These are phyloP conservation scores for Neelides folsomi DNA, from an alignment of 2,888 invertebrate genomes.

Conservation along the genomic window DNA sequence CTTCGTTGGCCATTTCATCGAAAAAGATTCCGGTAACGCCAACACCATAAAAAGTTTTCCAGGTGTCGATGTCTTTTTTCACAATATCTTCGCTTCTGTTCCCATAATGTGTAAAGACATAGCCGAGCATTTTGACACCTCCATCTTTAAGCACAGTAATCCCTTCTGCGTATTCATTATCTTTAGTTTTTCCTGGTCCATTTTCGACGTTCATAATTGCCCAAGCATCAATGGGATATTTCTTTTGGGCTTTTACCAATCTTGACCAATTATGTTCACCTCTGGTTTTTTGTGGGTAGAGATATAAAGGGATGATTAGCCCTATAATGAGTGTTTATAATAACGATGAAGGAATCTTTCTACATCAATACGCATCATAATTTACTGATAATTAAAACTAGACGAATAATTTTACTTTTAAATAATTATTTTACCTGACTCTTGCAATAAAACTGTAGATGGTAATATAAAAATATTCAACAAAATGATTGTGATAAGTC, in stretches of 20 bases:
- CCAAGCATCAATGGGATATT: slow-evolving; percentile 19
- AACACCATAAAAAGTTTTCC: slow-evolving; percentile 18
- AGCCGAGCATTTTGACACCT: slow-evolving; percentile 23
- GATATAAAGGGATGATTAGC: slow-evolving; percentile 24
- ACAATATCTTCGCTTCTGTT: slow-evolving; percentile 6
- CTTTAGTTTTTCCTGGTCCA: slow-evolving; percentile 16
- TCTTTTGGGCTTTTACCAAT: slow-evolving; percentile 13
- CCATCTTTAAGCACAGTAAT: slow-evolving; percentile 11
- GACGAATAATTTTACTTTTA: too few species aligned
- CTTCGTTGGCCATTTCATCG: slow-evolving; percentile 24
- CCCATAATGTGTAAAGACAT: slow-evolving; percentile 20
- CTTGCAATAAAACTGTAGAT: too few species aligned
- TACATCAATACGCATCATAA: too few species aligned
- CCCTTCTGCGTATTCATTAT: slow-evolving; percentile 11
- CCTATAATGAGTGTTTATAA: too few species aligned
- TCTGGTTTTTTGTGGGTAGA: slow-evolving; percentile 13
- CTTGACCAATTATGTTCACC: slow-evolving; percentile 22
- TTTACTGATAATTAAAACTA: too few species aligned
- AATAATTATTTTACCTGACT: too few species aligned
- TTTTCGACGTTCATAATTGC: slow-evolving; percentile 25
- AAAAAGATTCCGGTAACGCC: slow-evolving; percentile 24
- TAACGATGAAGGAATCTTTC: too few species aligned
- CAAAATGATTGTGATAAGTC: too few species aligned
- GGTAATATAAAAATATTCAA: too few species aligned
- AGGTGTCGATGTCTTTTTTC: slow-evolving; percentile 16